Conservation (phyloP, 2,888 invertebrate species). For the Netelia virgata region DNA sequence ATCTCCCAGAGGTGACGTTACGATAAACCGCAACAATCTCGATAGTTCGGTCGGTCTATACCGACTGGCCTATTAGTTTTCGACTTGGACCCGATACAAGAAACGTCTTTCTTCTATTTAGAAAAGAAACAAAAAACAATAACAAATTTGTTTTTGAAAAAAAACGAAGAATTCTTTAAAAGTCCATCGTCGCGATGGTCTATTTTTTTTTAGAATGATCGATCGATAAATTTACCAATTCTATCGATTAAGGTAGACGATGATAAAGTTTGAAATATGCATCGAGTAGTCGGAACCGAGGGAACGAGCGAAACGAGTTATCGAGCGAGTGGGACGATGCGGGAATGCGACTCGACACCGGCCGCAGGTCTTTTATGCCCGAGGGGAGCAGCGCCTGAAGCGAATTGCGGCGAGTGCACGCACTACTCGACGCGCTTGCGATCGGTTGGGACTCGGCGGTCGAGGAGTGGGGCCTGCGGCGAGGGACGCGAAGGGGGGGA, state of each 20-base stretch:
- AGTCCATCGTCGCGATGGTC: neutral
- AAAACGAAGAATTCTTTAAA: neutral
- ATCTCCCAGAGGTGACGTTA: constrained; percentile 45
- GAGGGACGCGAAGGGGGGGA: neutral
- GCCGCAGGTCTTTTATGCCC: constrained; percentile 23
- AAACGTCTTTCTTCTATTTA: neutral
- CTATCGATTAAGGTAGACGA: neutral
- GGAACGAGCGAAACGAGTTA: neutral
- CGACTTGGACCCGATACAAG: neutral
- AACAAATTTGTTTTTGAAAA: neutral
- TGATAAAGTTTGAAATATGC: neutral
- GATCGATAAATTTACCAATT: neutral
- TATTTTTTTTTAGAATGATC: neutral
- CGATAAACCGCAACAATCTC: constrained; percentile 52
- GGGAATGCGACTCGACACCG: constrained; percentile 28
- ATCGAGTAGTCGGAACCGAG: neutral
- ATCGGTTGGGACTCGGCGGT: no score
- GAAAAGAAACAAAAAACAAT: no score
- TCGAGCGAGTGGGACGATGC: neutral
- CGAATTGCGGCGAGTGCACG: constrained; percentile 25
- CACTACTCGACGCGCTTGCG: neutral
- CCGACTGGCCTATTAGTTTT: constrained; percentile 16
- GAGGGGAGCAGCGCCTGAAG: constrained; percentile 11
- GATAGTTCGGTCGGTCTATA: constrained; percentile 13
- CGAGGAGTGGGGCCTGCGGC: neutral